Evolutionary conservation across 2,113 vertebrate genomes (phyloP).

Genomic region (Pygoscelis adeliae): DNA sequence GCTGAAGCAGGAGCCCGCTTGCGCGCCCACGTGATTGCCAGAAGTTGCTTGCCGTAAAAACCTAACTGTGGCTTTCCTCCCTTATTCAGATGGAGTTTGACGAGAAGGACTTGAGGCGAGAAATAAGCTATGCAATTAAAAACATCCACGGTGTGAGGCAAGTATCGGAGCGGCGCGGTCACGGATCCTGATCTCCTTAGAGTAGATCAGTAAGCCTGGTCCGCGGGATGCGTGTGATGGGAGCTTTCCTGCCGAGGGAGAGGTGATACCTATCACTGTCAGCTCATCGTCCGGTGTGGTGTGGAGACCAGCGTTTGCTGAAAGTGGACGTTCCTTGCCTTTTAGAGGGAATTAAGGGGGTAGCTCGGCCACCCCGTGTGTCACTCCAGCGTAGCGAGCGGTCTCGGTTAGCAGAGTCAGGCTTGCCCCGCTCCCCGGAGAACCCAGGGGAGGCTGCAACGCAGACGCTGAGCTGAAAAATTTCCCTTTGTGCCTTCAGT

Average conservation of each 20-base stretch:
- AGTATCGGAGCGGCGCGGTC: slow-evolving; percentile 49
- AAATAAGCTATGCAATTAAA: slow-evolving; percentile 98
- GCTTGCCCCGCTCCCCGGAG: not conserved
- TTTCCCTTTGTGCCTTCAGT: not conserved
- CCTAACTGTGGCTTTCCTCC: not conserved
- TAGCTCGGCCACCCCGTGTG: fast-evolving
- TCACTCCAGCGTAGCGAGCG: not conserved
- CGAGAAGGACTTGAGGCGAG: slow-evolving; percentile 91
- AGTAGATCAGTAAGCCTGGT: fast-evolving
- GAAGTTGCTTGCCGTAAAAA: not conserved
- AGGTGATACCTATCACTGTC: not conserved
- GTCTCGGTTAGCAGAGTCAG: not conserved
- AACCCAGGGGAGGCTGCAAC: not conserved
- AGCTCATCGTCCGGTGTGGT: fast-evolving
- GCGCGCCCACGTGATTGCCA: not conserved
- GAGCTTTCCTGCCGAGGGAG: not conserved
- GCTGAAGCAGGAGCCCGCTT: not conserved
- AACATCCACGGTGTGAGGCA: slow-evolving; percentile 98
- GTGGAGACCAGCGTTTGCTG: not conserved
- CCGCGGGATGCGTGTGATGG: fast-evolving
- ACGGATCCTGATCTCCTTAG: not conserved
- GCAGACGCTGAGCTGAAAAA: not conserved
- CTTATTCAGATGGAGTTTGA: slow-evolving; percentile 90
- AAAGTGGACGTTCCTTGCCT: not conserved
- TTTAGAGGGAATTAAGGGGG: not conserved